A percentile compares a stretch with the other conserved stretches of the same genome.
phyloP scores from a whole-genome alignment of 2,113 vertebrate species.

The Nansenia antarctica region DNA sequence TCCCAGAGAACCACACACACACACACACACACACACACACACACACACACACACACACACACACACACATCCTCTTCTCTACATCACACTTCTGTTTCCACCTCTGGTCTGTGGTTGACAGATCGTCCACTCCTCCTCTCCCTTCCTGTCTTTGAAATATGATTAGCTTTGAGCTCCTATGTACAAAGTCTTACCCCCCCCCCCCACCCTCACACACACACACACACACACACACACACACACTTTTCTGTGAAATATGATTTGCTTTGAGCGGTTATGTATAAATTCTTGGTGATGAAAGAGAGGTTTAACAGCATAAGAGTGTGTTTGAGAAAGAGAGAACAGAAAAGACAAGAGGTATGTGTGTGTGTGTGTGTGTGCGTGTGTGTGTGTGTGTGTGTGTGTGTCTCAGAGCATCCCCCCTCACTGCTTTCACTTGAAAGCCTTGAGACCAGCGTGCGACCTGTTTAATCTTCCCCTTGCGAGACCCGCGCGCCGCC shows the following conservation, averaged over 20 bases:
- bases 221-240: slow-evolving; percentile 68
- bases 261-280: slow-evolving; percentile 98
- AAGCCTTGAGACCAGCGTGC: slow-evolving; percentile 61
- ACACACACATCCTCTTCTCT: slow-evolving; percentile 14
- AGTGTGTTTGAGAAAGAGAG: slow-evolving; percentile 70
- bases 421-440: slow-evolving; percentile 70
- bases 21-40: too few relatives aligned
- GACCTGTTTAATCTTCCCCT: slow-evolving; percentile 73
- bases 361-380: slow-evolving; percentile 25
- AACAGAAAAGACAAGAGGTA: slow-evolving; percentile 45
- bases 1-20: not conserved
- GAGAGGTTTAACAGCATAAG: slow-evolving; percentile 86
- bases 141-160: slow-evolving; percentile 91
- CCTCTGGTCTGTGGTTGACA: slow-evolving; percentile 32
- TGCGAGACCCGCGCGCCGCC: slow-evolving; percentile 54
- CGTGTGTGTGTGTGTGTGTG: slow-evolving; percentile 20
- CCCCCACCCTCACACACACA: slow-evolving; percentile 66
- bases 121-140: slow-evolving; percentile 71
- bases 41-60: too few relatives aligned
- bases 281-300: slow-evolving; percentile 97
- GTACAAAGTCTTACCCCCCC: slow-evolving; percentile 89
- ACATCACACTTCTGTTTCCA: too few relatives aligned
- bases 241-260: slow-evolving; percentile 87
- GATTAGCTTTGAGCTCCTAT: slow-evolving; percentile 98
- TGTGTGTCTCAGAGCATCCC: slow-evolving; percentile 57